Conservation (phyloP, 1,140 invertebrate genomes). For the Achatina immaculata region DNA sequence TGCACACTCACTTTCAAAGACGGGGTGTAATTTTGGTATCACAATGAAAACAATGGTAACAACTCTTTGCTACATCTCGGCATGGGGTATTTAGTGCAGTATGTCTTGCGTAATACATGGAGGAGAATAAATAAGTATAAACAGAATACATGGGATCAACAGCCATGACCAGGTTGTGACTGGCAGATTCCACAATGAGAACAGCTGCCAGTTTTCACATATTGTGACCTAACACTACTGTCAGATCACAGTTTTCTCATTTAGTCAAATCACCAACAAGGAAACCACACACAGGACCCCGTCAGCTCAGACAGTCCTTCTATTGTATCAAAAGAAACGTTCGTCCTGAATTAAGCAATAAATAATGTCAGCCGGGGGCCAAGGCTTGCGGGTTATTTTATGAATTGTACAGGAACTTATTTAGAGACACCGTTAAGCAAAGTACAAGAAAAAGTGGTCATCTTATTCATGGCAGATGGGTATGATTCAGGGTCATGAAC, state of each 20-base stretch:
- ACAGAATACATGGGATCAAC: background rate
- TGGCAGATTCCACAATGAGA: background rate
- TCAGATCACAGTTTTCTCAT: background rate
- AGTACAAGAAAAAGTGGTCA: no score
- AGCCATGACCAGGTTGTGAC: background rate
- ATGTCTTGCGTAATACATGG: background rate
- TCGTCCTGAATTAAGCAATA: background rate
- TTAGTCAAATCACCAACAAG: background rate
- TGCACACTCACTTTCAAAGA: background rate
- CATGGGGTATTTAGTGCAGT: background rate
- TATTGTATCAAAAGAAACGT: background rate
- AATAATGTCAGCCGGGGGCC: background rate
- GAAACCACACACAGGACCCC: background rate
- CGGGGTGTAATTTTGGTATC: background rate
- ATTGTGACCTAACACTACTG: background rate
- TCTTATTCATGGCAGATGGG: no score
- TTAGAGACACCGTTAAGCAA: no score
- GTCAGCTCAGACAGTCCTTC: background rate
- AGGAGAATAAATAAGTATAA: background rate
- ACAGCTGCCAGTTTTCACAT: background rate
- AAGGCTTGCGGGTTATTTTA: no score
- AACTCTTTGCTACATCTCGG: background rate
- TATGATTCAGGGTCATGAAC: no score
- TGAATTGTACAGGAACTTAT: no score
- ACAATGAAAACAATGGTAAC: background rate